These are phyloP conservation scores for Epizoanthus stellaris DNA, from an alignment of 92 coral and sea anemone genomes.

Conservation along the genomic window DNA sequence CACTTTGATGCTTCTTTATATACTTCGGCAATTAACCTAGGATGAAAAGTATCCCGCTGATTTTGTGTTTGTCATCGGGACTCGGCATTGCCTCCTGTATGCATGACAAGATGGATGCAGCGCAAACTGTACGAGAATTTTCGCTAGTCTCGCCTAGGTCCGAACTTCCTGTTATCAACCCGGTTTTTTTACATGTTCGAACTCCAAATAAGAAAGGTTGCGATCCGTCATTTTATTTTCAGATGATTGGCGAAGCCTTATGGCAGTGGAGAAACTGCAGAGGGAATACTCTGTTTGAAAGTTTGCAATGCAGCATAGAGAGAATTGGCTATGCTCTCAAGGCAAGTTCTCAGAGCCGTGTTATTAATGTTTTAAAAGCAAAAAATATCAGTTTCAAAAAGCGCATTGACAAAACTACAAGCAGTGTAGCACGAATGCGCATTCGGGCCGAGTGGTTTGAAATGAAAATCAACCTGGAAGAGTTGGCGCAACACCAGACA, in stretches of 20 bases:
- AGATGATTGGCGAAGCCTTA: conserved; percentile 12
- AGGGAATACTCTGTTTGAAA: background rate
- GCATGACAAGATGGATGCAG: conserved; percentile 3
- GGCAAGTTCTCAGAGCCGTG: conserved; percentile 9
- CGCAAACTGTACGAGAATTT: conserved; percentile 6
- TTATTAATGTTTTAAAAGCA: background rate
- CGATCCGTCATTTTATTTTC: conserved; percentile 4
- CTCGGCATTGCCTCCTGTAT: background rate
- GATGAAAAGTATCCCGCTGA: background rate
- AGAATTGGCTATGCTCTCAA: conserved; percentile 2
- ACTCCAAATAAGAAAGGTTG: conserved; percentile 4
- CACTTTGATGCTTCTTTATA: background rate
- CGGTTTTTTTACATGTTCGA: background rate
- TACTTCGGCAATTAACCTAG: background rate
- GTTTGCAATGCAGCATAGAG: background rate
- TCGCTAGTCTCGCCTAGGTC: background rate
- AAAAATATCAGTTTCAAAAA: background rate
- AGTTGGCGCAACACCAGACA: too few species aligned
- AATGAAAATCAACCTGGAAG: too few species aligned
- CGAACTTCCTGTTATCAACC: conserved; percentile 6
- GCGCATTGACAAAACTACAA: conserved; percentile 4
- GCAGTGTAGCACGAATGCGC: background rate
- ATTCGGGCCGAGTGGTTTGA: too few species aligned
- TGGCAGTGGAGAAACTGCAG: conserved; percentile 14
- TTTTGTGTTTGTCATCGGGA: background rate